Evolutionary conservation across 2,888 invertebrate genomes (phyloP).

Genomic region (Drosophila helvetica): DNA sequence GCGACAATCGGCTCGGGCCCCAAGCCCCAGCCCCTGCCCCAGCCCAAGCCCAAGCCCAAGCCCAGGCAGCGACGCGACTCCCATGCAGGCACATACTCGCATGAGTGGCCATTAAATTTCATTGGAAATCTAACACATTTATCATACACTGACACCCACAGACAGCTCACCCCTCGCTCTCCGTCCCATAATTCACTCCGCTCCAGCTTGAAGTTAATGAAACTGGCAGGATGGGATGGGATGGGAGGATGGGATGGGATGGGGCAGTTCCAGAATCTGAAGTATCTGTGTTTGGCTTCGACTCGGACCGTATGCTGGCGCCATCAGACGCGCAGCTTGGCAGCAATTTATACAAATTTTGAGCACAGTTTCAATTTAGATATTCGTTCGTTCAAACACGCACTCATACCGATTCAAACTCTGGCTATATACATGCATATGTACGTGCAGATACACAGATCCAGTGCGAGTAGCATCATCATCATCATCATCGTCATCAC

Average conservation of each 20-base stretch:
- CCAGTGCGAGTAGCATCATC: conserved; percentile 50
- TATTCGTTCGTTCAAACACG: conserved; percentile 40
- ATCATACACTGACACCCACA: conserved; percentile 47
- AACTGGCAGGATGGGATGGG: conserved; percentile 25
- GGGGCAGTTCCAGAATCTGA: conserved; percentile 12
- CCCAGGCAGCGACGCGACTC: conserved; percentile 29
- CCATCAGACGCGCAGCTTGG: conserved; percentile 50
- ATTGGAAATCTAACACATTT: conserved; percentile 76
- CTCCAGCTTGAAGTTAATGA: conserved; percentile 50
- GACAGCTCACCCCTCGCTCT: not conserved
- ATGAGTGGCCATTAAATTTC: conserved; percentile 58
- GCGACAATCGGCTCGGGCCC: conserved; percentile 51
- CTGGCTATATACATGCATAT: not conserved
- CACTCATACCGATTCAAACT: conserved; percentile 17
- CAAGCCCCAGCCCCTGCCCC: no score
- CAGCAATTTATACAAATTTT: conserved; percentile 67
- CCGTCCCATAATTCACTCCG: conserved; percentile 56
- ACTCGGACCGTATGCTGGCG: conserved; percentile 60
- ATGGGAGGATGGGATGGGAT: no score
- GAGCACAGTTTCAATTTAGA: conserved; percentile 67
- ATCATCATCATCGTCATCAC: conserved; percentile 63
- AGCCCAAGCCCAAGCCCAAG: conserved; percentile 37
- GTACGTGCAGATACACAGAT: conserved; percentile 2
- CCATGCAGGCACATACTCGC: not conserved
- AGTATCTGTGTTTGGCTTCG: not conserved